Conservation (phyloP, 2,797 vertebrate species). For the Alca torda region DNA sequence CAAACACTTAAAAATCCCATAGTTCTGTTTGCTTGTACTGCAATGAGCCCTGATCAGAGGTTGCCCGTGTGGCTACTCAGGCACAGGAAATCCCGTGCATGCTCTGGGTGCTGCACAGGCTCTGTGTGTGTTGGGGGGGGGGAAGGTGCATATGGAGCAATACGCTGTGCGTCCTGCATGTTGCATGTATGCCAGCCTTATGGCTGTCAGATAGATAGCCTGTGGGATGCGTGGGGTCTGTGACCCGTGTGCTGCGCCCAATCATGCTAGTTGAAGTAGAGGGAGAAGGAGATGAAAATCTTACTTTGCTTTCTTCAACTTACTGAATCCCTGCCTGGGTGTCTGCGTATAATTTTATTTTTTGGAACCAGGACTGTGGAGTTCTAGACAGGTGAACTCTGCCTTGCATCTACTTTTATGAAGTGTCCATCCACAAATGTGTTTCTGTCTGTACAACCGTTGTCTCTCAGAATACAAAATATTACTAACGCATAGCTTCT, state of each 20-base stretch:
- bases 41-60: background rate
- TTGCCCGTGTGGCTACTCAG: background rate
- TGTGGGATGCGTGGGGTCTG: background rate
- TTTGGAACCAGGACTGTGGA: background rate
- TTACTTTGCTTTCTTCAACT: background rate
- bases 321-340: background rate
- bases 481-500: background rate
- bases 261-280: background rate
- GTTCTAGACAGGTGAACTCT: background rate
- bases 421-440: background rate
- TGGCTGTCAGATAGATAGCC: too few relatives aligned
- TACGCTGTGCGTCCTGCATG: too few relatives aligned
- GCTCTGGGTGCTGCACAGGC: background rate
- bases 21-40: background rate
- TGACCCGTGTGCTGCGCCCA: background rate
- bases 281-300: background rate
- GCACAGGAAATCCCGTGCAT: fast-evolving
- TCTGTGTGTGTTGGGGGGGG: fast-evolving
- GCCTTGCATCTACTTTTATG: background rate
- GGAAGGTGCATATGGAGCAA: background rate
- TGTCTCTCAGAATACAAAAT: background rate
- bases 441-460: background rate
- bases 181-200: too few relatives aligned
- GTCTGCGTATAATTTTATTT: background rate
- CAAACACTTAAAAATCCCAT: background rate